Conservation (phyloP, 1,140 invertebrate species). For the Goniozus legneri region DNA sequence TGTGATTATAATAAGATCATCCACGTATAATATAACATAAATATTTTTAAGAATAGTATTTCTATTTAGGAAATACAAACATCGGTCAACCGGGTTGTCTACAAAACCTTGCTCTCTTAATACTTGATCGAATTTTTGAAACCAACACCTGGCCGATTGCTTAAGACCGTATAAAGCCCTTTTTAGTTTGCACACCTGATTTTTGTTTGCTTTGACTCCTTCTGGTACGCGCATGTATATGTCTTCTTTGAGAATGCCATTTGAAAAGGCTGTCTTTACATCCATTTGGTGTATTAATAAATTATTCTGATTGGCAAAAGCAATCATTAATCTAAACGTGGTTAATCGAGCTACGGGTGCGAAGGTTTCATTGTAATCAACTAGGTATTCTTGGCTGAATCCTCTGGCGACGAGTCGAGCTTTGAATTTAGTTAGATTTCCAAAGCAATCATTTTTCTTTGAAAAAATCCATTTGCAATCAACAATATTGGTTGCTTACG, state of each 20-base stretch:
- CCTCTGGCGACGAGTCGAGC: neutral
- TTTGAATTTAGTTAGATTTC: neutral
- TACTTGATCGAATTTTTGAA: slow-evolving; percentile 29
- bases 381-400: neutral
- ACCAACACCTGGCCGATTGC: slow-evolving; percentile 34
- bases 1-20: slow-evolving; percentile 4
- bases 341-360: neutral
- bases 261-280: slow-evolving; percentile 39
- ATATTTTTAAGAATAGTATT: neutral
- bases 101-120: too few relatives aligned
- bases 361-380: neutral
- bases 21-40: slow-evolving; percentile 3
- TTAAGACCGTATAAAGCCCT: slow-evolving; percentile 45
- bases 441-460: neutral
- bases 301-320: slow-evolving; percentile 7
- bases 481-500: neutral
- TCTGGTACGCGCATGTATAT: slow-evolving; percentile 35
- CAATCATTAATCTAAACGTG: neutral
- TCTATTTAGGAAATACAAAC: too few relatives aligned
- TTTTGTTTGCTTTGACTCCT: slow-evolving; percentile 18
- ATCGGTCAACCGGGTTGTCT: too few relatives aligned
- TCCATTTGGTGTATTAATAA: slow-evolving; percentile 23
- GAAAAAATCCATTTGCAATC: neutral
- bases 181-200: slow-evolving; percentile 29
- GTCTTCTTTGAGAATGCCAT: slow-evolving; percentile 31